Conservation (phyloP, 2,797 vertebrate genomes). For the Lepus oiostolus region DNA sequence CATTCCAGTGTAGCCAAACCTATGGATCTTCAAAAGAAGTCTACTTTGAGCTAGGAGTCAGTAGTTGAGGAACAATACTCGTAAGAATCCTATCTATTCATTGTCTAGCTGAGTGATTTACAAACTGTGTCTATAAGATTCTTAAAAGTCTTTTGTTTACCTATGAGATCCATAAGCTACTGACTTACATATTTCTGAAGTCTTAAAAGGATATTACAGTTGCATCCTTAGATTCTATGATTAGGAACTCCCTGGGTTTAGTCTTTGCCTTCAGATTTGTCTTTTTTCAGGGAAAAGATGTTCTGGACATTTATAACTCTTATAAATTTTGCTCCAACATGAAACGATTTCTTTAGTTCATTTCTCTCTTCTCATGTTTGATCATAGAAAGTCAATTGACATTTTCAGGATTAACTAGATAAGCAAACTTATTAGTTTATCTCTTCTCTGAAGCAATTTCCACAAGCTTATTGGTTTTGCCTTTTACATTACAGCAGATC, state of each 20-base stretch:
- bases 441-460: neutral
- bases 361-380: neutral
- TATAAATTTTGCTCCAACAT: neutral
- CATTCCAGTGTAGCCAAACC: neutral
- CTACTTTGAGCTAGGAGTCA: neutral
- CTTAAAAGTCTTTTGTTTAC: neutral
- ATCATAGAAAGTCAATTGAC: neutral
- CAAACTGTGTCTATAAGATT: neutral
- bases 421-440: neutral
- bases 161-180: neutral
- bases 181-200: slow-evolving; percentile 11
- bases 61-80: neutral
- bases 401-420: neutral
- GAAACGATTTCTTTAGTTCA: neutral
- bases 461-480: neutral
- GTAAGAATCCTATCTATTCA: neutral
- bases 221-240: neutral
- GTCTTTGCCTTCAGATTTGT: neutral
- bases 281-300: slow-evolving; percentile 9
- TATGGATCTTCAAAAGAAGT: neutral
- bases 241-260: slow-evolving; percentile 6
- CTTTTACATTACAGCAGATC: neutral
- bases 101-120: neutral
- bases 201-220: neutral
- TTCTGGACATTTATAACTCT: neutral